These are phyloP conservation scores for Hyperoplus lanceolatus DNA, from an alignment of 2,797 vertebrate genomes.

Conservation along the genomic window DNA sequence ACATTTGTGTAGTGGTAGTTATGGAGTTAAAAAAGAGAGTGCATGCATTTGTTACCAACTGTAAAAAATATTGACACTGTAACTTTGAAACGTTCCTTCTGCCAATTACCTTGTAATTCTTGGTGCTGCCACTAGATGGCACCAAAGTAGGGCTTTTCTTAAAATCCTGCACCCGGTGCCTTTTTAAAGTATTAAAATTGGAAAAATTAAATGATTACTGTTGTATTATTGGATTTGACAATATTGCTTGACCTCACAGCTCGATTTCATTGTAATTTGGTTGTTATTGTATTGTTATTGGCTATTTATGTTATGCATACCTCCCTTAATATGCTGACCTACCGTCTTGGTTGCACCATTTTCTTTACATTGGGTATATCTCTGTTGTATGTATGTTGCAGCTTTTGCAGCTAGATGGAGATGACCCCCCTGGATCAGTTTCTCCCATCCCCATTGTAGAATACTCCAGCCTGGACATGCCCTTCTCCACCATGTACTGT, in stretches of 20 bases:
- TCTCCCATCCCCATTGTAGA: slow-evolving; percentile 3
- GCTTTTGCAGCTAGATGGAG: slow-evolving; percentile 48
- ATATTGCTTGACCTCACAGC: not conserved
- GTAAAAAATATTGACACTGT: too few relatives aligned
- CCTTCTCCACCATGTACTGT: slow-evolving; percentile 67
- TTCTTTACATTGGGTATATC: not conserved
- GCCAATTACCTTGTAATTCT: not conserved
- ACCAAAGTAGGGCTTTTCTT: slow-evolving; percentile 2
- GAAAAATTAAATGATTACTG: not conserved
- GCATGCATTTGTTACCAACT: too few relatives aligned
- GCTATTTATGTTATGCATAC: not conserved
- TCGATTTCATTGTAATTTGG: not conserved
- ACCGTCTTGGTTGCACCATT: not conserved
- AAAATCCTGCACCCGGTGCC: not conserved
- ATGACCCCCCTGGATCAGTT: slow-evolving; percentile 3
- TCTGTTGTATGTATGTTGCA: slow-evolving; percentile 49
- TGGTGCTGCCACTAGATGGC: slow-evolving; percentile 51
- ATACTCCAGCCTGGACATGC: slow-evolving; percentile 31
- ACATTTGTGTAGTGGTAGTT: too few relatives aligned
- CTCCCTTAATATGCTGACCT: not conserved
- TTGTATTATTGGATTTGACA: not conserved
- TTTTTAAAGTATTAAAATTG: not conserved
- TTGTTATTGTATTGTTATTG: not conserved
- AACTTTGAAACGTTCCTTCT: not conserved
- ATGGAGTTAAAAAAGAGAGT: too few relatives aligned